phyloP scores from a whole-genome alignment of 1,140 invertebrate species.

The Pygmarrhopalites habei region DNA sequence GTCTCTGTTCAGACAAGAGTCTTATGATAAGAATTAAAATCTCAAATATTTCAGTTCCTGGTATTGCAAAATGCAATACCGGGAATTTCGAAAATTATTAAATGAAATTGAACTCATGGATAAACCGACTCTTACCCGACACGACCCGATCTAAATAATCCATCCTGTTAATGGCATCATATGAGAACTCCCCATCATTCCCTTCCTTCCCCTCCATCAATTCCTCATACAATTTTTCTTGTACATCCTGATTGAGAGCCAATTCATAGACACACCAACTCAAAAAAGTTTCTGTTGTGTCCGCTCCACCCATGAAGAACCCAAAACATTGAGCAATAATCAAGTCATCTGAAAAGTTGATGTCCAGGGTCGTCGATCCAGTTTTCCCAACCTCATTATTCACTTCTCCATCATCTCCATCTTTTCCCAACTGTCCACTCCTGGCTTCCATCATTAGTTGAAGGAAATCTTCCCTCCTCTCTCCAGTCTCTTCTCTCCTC shows the following conservation, averaged over 20 bases:
- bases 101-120: too few relatives aligned
- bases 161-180: constrained; percentile 47
- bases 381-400: constrained; percentile 41
- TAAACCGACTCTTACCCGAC: constrained; percentile 44
- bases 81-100: too few relatives aligned
- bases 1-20: constrained; percentile 14
- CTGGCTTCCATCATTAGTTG: constrained; percentile 45
- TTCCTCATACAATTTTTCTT: constrained; percentile 49
- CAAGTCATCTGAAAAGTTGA: constrained; percentile 20
- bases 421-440: constrained; percentile 40
- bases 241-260: constrained; percentile 43
- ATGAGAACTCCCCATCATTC: constrained; percentile 42
- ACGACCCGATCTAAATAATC: constrained; percentile 51
- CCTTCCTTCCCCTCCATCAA: constrained; percentile 49
- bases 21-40: background rate
- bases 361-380: background rate
- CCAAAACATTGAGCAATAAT: constrained; percentile 18
- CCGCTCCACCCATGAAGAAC: too few relatives aligned
- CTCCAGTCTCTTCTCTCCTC: constrained; percentile 46
- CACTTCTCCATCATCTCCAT: constrained; percentile 38
- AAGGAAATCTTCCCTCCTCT: constrained; percentile 46
- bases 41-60: background rate
- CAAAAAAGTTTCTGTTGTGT: background rate
- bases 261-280: constrained; percentile 32
- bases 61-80: background rate